phyloP scores from a whole-genome alignment of 2,888 invertebrate species.

The Temnothorax unifasciatus region DNA sequence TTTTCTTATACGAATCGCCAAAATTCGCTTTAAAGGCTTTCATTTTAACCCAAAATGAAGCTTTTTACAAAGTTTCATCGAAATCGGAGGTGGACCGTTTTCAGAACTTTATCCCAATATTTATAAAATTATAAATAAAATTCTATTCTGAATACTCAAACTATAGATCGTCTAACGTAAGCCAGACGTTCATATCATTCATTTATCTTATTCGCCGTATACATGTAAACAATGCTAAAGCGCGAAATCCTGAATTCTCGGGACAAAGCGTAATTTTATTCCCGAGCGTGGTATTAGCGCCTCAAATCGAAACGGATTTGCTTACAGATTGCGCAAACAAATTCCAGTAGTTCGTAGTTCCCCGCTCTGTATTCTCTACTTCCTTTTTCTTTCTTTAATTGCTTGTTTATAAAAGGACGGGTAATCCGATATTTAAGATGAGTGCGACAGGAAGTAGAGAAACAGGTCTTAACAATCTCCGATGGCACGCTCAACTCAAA shows the following conservation, averaged over 20 bases:
- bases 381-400: slow-evolving; percentile 38
- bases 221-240: background rate
- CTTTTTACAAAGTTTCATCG: too few species aligned
- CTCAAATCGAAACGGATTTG: slow-evolving; percentile 70
- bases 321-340: slow-evolving; percentile 59
- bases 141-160: background rate
- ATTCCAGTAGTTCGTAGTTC: slow-evolving; percentile 37
- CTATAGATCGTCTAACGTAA: background rate
- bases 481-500: background rate
- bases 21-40: too few species aligned
- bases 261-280: slow-evolving; percentile 36
- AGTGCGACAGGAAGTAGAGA: slow-evolving; percentile 8
- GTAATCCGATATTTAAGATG: slow-evolving; percentile 49
- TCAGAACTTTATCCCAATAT: background rate
- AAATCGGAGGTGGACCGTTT: too few species aligned
- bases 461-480: slow-evolving; percentile 14
- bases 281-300: slow-evolving; percentile 73
- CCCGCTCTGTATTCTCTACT: background rate
- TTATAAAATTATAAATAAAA: background rate
- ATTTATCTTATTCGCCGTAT: background rate
- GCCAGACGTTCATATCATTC: background rate
- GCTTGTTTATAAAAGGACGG: slow-evolving; percentile 19
- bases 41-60: too few species aligned
- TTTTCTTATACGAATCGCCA: too few species aligned
- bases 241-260: slow-evolving; percentile 13